Percentiles rank a stretch among this genome's conserved stretches.
phyloP scores from a whole-genome alignment of 2,113 vertebrate genomes.

The Natator depressus region DNA sequence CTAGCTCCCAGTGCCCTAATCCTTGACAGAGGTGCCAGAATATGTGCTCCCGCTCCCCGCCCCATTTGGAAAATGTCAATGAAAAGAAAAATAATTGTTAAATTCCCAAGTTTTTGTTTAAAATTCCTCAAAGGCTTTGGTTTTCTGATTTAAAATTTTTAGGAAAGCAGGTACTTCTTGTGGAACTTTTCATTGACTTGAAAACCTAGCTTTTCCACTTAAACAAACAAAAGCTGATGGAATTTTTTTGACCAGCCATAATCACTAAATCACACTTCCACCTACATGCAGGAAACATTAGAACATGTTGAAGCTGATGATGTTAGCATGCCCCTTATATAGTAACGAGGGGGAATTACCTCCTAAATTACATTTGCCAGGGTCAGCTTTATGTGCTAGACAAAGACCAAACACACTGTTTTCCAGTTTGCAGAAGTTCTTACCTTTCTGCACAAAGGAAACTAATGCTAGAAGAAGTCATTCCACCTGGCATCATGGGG shows the following conservation, averaged over 20 bases:
- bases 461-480: rapidly evolving
- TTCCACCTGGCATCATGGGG: neutral
- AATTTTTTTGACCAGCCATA: neutral
- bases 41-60: neutral
- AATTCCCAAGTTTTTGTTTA: neutral
- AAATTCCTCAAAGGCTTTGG: neutral
- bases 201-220: rapidly evolving
- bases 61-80: neutral
- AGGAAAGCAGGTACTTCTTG: neutral
- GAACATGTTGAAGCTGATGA: rapidly evolving
- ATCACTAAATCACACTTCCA: rapidly evolving
- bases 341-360: rapidly evolving
- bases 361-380: neutral
- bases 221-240: rapidly evolving
- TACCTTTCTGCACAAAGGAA: neutral
- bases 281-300: neutral
- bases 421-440: neutral
- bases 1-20: rapidly evolving
- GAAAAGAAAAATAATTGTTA: neutral
- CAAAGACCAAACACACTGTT: neutral
- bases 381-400: neutral
- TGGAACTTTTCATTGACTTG: neutral
- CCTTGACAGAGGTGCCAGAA: neutral
- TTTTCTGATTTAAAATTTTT: neutral
- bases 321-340: rapidly evolving